phyloP scores from a whole-genome alignment of 2,888 invertebrate genomes.

The Ochropleura leucogaster region DNA sequence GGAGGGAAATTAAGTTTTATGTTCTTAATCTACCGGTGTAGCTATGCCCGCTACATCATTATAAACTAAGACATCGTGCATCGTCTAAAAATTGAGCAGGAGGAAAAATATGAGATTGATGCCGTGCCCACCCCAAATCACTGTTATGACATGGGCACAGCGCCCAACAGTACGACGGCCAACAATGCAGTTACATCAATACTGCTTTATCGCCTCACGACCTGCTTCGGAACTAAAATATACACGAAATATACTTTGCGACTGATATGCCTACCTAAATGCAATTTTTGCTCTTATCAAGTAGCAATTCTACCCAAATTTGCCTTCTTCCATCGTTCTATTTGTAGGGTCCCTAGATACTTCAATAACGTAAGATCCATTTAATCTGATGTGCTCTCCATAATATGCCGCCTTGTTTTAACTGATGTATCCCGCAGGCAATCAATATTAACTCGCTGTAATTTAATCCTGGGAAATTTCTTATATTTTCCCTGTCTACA shows the following conservation, averaged over 20 bases:
- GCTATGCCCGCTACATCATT: too few relatives aligned
- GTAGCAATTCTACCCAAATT: background rate
- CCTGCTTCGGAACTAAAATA: background rate
- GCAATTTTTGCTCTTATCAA: background rate
- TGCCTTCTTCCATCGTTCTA: background rate
- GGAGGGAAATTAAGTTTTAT: too few relatives aligned
- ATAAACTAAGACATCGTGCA: too few relatives aligned
- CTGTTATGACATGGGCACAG: conserved; percentile 3
- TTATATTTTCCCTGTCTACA: background rate
- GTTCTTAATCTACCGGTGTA: too few relatives aligned
- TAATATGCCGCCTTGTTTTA: background rate
- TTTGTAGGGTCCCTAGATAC: background rate
- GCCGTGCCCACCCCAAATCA: too few relatives aligned
- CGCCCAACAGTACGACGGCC: background rate
- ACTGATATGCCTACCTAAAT: background rate
- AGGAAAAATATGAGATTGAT: too few relatives aligned
- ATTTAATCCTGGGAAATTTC: background rate
- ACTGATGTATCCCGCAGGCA: background rate
- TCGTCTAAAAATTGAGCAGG: too few relatives aligned
- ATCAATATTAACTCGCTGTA: background rate
- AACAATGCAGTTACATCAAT: background rate
- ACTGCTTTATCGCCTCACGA: conserved; percentile 3
- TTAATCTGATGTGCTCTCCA: background rate
- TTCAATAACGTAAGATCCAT: background rate
- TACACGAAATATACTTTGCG: background rate